Evolutionary conservation across 2,113 vertebrate species (phyloP).

Genomic region (Thunnus thynnus): DNA sequence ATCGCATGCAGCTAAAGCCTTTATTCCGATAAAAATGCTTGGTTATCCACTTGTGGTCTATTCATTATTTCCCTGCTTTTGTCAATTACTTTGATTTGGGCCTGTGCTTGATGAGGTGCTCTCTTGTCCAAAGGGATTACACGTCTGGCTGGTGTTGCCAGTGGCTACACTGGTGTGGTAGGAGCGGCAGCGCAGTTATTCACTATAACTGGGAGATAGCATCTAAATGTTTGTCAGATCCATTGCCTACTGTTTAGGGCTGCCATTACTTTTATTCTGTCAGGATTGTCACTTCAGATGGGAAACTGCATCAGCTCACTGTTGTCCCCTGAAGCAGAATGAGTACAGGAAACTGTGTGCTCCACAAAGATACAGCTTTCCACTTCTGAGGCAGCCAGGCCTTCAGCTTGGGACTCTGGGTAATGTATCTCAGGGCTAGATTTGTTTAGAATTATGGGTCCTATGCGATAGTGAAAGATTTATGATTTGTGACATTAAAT

Average conservation of each 20-base stretch:
- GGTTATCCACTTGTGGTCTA: conserved; percentile 48
- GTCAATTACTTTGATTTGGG: conserved; percentile 88
- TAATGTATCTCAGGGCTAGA: conserved; percentile 29
- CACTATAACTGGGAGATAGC: conserved; percentile 84
- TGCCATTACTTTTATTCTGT: conserved; percentile 84
- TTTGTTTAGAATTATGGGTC: conserved; percentile 35
- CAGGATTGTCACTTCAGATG: conserved; percentile 84
- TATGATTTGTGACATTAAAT: conserved; percentile 28
- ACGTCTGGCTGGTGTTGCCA: conserved; percentile 83
- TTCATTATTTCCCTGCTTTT: conserved; percentile 76
- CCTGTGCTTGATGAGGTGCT: conserved; percentile 81
- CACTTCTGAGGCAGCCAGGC: conserved; percentile 48
- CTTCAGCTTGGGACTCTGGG: conserved; percentile 52
- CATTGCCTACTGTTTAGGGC: conserved; percentile 77
- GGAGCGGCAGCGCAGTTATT: conserved; percentile 76
- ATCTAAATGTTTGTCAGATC: conserved; percentile 88
- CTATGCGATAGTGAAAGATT: conserved; percentile 19
- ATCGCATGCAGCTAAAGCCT: not conserved
- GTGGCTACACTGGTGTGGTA: conserved; percentile 74
- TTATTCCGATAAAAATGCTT: conserved; percentile 38
- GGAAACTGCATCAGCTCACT: conserved; percentile 74
- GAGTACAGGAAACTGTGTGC: conserved; percentile 61
- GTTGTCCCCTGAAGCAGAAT: conserved; percentile 79
- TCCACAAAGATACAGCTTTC: conserved; percentile 64
- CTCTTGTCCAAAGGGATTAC: conserved; percentile 85